phyloP scores from a whole-genome alignment of 2,888 invertebrate species.

The Acanthopleura granulata region DNA sequence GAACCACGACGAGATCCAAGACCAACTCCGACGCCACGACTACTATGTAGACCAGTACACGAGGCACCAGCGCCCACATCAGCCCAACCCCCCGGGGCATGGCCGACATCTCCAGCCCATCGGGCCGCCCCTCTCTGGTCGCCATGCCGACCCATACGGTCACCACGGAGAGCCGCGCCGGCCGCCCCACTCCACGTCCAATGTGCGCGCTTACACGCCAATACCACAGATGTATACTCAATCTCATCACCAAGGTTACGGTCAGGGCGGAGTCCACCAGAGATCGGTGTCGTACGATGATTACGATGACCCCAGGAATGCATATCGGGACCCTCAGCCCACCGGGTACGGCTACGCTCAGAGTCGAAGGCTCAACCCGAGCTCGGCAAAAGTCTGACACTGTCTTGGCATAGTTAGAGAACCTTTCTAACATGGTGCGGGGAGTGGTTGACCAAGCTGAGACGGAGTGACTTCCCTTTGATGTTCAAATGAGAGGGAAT shows the following conservation, averaged over 20 bases:
- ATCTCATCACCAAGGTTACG: not conserved
- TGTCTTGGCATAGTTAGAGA: no score
- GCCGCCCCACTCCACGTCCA: not conserved
- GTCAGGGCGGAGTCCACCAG: not conserved
- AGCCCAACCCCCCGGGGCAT: not conserved
- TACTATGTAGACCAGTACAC: conserved; percentile 11
- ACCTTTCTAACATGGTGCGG: no score
- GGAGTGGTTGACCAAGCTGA: no score
- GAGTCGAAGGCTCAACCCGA: conserved; percentile 35
- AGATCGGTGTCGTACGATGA: conserved; percentile 5
- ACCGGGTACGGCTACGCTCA: not conserved
- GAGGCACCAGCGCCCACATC: not conserved
- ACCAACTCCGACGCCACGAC: not conserved
- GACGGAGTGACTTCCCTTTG: no score
- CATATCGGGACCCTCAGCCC: conserved; percentile 43
- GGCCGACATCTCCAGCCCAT: conserved; percentile 1
- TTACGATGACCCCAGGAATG: conserved; percentile 43
- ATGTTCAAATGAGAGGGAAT: no score
- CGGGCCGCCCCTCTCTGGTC: not conserved
- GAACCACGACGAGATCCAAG: conserved; percentile 82
- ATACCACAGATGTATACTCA: conserved; percentile 15
- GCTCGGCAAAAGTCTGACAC: conserved; percentile 58
- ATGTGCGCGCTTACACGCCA: conserved; percentile 8
- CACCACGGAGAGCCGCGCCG: not conserved
- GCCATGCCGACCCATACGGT: not conserved